These are phyloP conservation scores for Pasiphila rectangulata DNA, from an alignment of 2,888 invertebrate genomes.

Conservation along the genomic window DNA sequence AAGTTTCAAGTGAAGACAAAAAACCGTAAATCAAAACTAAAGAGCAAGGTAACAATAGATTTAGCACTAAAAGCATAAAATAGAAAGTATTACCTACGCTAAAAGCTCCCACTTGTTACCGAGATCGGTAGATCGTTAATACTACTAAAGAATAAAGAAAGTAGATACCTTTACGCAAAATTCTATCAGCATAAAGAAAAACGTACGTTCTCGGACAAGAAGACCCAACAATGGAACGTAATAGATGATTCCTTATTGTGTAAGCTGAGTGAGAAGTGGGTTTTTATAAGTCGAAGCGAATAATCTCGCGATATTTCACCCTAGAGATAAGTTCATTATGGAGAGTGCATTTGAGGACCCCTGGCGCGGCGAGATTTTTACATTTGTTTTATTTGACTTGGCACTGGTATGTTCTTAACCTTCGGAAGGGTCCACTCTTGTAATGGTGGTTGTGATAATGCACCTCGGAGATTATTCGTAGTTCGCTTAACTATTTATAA, in stretches of 20 bases:
- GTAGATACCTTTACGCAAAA: slow-evolving; percentile 28
- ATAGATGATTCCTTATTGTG: slow-evolving; percentile 60
- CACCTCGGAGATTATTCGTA: too few species aligned
- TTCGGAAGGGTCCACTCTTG: too few species aligned
- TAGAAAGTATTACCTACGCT: neutral
- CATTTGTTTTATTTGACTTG: too few species aligned
- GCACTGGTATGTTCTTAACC: too few species aligned
- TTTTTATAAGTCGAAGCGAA: slow-evolving; percentile 51
- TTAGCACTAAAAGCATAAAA: neutral
- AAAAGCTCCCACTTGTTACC: neutral
- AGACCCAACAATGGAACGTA: slow-evolving; percentile 53
- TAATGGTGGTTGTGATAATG: too few species aligned
- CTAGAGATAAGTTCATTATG: too few species aligned
- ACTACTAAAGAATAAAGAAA: neutral
- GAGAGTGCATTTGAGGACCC: too few species aligned
- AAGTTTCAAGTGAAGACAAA: too few species aligned
- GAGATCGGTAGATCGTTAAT: neutral
- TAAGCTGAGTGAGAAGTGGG: slow-evolving; percentile 47
- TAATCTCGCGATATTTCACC: slow-evolving; percentile 39
- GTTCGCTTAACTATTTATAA: too few species aligned
- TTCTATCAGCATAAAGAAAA: slow-evolving; percentile 40
- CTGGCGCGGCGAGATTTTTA: too few species aligned
- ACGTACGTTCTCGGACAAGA: slow-evolving; percentile 34
- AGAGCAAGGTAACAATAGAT: neutral
- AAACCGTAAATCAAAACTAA: neutral